These are phyloP conservation scores for Eupithecia subumbrata DNA, from an alignment of 2,888 invertebrate species.

Conservation along the genomic window DNA sequence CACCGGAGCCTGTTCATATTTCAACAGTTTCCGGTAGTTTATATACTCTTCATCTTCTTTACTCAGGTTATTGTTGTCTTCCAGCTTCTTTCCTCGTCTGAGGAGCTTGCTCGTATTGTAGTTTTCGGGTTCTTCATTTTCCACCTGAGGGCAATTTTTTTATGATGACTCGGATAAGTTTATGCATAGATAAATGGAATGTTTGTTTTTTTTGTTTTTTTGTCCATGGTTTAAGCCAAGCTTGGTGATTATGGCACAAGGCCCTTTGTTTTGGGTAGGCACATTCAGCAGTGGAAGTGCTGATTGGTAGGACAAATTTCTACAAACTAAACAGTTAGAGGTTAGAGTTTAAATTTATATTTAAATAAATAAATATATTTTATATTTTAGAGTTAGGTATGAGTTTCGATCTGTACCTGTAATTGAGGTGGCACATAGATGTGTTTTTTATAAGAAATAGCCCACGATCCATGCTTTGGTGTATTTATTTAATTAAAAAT, in stretches of 20 bases:
- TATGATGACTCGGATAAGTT: background rate
- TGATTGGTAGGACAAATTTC: background rate
- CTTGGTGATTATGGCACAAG: background rate
- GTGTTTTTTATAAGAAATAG: too few relatives aligned
- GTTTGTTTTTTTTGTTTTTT: too few relatives aligned
- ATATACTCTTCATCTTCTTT: constrained; percentile 78
- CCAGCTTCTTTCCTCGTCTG: constrained; percentile 71
- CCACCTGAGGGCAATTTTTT: constrained; percentile 53
- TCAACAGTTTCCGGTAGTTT: constrained; percentile 75
- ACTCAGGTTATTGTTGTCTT: constrained; percentile 78
- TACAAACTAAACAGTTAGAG: too few relatives aligned
- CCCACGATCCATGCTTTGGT: too few relatives aligned
- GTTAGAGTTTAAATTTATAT: too few relatives aligned
- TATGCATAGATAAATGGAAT: background rate
- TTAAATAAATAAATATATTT: too few relatives aligned
- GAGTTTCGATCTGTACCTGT: too few relatives aligned
- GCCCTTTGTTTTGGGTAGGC: background rate
- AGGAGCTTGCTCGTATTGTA: constrained; percentile 61
- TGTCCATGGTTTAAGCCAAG: background rate
- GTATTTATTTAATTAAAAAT: too few relatives aligned
- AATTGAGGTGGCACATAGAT: too few relatives aligned
- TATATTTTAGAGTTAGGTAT: too few relatives aligned
- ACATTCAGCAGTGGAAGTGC: background rate
- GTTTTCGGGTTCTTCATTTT: constrained; percentile 64
- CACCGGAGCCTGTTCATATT: constrained; percentile 88